phyloP scores from a whole-genome alignment of 2,888 invertebrate genomes.

The Taphrorychus bicolor region DNA sequence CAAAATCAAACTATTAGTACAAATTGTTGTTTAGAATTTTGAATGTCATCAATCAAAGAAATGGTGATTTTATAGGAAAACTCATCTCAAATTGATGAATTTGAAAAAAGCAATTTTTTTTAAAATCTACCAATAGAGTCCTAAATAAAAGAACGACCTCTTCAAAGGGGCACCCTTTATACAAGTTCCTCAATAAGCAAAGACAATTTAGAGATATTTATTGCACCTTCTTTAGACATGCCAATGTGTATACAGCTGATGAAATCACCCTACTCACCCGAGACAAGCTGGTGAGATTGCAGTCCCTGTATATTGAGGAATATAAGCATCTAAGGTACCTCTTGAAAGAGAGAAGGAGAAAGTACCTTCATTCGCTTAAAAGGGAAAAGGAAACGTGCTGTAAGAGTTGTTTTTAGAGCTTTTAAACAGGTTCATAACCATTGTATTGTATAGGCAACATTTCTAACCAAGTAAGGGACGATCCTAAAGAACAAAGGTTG shows the following conservation, averaged over 20 bases:
- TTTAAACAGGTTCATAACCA: not conserved
- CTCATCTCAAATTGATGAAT: too few relatives aligned
- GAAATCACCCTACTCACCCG: constrained; percentile 82
- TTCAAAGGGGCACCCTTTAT: too few relatives aligned
- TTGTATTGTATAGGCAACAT: constrained; percentile 71
- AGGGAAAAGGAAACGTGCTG: constrained; percentile 77
- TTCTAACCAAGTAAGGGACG: constrained; percentile 73
- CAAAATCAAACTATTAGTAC: too few relatives aligned
- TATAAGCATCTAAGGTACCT: constrained; percentile 77
- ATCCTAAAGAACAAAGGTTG: constrained; percentile 73
- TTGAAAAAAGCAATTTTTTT: constrained; percentile 16
- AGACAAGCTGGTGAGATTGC: constrained; percentile 77
- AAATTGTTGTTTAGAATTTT: too few relatives aligned
- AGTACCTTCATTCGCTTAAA: constrained; percentile 75
- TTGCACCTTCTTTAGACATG: constrained; percentile 67
- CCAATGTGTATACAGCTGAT: constrained; percentile 88
- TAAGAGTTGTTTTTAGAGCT: constrained; percentile 43
- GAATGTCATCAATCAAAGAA: too few relatives aligned
- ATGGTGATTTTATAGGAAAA: too few relatives aligned
- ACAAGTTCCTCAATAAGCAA: too few relatives aligned
- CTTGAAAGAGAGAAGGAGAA: constrained; percentile 74
- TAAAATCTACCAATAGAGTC: too few relatives aligned
- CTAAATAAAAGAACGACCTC: too few relatives aligned
- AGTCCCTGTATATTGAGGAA: constrained; percentile 83
- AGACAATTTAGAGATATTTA: too few relatives aligned